Percentiles rank a stretch among this genome's conserved stretches.
These are phyloP conservation scores for Natrix natrix DNA, from an alignment of 2,797 vertebrate genomes.

Conservation along the genomic window DNA sequence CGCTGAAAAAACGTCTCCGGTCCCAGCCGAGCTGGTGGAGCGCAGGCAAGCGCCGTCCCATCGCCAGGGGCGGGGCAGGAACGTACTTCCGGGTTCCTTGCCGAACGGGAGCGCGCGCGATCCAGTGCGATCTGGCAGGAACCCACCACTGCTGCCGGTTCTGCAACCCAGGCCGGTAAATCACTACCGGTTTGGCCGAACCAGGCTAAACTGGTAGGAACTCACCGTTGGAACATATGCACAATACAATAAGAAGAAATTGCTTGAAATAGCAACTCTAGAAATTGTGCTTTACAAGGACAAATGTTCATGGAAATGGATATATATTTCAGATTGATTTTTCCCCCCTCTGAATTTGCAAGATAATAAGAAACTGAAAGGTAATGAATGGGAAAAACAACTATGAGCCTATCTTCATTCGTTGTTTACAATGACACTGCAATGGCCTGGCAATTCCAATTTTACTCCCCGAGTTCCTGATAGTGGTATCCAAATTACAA, in stretches of 20 bases:
- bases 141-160: no score
- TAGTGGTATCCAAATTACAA: neutral
- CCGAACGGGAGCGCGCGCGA: no score
- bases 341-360: neutral
- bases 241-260: neutral
- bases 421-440: neutral
- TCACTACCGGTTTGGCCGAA: no score
- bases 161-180: no score
- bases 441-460: neutral
- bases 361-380: neutral
- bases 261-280: neutral
- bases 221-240: neutral
- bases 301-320: neutral
- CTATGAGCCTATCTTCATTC: neutral
- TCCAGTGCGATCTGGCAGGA: no score
- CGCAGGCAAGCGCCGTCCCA: no score
- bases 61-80: no score
- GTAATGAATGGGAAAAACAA: neutral
- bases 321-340: neutral
- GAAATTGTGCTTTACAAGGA: neutral
- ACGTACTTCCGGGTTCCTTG: no score
- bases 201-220: no score
- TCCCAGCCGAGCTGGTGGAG: no score
- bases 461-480: neutral
- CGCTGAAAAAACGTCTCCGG: no score